Conservation (phyloP, 2,797 vertebrate genomes). For the Tragelaphus oryx region DNA sequence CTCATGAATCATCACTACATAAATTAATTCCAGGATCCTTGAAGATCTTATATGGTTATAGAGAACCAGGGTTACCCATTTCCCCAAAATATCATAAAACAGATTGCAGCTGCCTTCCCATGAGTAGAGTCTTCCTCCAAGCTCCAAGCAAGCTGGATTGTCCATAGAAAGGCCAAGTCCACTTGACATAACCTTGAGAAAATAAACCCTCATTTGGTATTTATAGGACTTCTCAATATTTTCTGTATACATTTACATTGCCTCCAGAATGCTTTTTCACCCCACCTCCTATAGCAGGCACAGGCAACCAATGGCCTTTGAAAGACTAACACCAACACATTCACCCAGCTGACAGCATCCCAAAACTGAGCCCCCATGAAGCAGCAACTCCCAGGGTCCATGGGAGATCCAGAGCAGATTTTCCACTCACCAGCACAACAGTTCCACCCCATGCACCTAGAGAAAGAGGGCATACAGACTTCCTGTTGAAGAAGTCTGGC, state of each 20-base stretch:
- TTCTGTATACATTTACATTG: neutral
- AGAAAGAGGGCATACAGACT: neutral
- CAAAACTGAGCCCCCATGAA: neutral
- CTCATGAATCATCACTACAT: neutral
- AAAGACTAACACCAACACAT: neutral
- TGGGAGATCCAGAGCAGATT: neutral
- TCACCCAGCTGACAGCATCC: neutral
- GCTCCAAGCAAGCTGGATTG: neutral
- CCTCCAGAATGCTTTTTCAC: neutral
- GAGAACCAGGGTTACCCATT: neutral
- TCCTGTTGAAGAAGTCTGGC: neutral
- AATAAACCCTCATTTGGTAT: neutral
- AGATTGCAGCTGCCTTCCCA: neutral
- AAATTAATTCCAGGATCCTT: neutral
- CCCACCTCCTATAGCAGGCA: neutral
- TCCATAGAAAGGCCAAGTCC: neutral
- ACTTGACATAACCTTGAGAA: neutral
- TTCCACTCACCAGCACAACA: neutral
- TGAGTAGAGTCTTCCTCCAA: neutral
- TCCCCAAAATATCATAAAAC: neutral
- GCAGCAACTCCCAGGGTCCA: neutral
- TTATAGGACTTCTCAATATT: neutral
- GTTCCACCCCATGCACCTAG: neutral
- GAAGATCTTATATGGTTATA: neutral
- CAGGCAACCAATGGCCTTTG: neutral